Percentiles rank a stretch among this genome's conserved stretches.
Evolutionary conservation across 2,797 vertebrate species (phyloP).

Genomic region (Todus mexicanus): DNA sequence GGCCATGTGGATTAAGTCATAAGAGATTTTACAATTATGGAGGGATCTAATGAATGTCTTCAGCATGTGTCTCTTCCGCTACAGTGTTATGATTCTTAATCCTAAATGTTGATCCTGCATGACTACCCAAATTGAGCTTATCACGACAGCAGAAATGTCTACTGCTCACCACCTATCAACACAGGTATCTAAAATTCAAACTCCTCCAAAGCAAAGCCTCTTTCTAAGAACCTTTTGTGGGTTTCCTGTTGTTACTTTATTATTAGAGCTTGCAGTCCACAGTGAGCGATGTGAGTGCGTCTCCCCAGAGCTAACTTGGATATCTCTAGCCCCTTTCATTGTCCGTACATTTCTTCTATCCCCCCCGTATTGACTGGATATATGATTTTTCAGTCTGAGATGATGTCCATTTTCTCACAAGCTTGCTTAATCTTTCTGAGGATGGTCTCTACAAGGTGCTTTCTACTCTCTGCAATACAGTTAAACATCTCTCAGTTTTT

Average conservation of each 20-base stretch:
- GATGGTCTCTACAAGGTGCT: background rate
- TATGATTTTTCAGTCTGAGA: background rate
- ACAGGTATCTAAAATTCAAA: background rate
- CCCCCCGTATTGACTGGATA: background rate
- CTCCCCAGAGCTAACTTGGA: background rate
- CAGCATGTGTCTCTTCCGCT: background rate
- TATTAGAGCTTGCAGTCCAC: background rate
- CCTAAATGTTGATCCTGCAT: background rate
- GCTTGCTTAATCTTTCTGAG: background rate
- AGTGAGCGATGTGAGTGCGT: accelerated
- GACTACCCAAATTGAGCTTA: background rate
- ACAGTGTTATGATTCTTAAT: background rate
- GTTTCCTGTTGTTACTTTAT: background rate
- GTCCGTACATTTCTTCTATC: background rate
- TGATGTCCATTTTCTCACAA: background rate
- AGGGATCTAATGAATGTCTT: background rate
- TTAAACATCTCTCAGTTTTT: background rate
- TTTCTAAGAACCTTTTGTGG: background rate
- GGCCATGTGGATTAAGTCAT: background rate
- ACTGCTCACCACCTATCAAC: background rate
- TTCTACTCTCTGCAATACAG: background rate
- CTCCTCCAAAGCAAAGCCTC: background rate
- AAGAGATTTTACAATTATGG: background rate
- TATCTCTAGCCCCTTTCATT: background rate
- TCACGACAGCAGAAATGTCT: background rate